Percentiles rank a stretch among this genome's conserved stretches.
Conservation (phyloP, 2,113 vertebrate species). For the Hirundichthys speculiger region DNA sequence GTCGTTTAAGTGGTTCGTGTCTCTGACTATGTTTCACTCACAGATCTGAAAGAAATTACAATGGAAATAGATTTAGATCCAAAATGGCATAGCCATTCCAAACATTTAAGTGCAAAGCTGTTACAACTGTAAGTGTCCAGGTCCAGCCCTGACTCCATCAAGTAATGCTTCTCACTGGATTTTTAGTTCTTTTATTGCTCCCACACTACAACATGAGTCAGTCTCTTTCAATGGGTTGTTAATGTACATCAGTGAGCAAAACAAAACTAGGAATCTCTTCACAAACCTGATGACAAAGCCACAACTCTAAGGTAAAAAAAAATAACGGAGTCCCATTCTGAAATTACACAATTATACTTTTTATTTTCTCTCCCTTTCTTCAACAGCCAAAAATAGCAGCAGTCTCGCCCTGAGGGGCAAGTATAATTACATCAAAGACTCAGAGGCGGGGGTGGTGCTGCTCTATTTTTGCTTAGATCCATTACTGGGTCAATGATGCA, state of each 20-base stretch:
- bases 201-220: no score
- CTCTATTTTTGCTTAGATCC: conserved; percentile 52
- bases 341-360: conserved; percentile 43
- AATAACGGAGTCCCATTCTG: neutral
- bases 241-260: conserved; percentile 17
- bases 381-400: conserved; percentile 51
- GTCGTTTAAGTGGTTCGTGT: conserved; percentile 14
- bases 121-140: conserved; percentile 1
- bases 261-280: conserved; percentile 3
- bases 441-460: conserved; percentile 34
- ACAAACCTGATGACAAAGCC: conserved; percentile 1
- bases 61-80: neutral
- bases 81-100: neutral
- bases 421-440: conserved; percentile 67
- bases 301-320: neutral
- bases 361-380: conserved; percentile 13
- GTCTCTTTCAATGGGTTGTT: no score
- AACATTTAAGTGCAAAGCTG: neutral
- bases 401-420: conserved; percentile 32
- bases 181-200: no score
- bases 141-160: no score
- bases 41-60: neutral
- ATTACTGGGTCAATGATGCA: conserved; percentile 42
- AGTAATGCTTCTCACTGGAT: no score
- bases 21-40: neutral